Percentiles rank a stretch among this genome's conserved stretches.
Conservation (phyloP, 1,140 invertebrate species). For the Samia ricini region DNA sequence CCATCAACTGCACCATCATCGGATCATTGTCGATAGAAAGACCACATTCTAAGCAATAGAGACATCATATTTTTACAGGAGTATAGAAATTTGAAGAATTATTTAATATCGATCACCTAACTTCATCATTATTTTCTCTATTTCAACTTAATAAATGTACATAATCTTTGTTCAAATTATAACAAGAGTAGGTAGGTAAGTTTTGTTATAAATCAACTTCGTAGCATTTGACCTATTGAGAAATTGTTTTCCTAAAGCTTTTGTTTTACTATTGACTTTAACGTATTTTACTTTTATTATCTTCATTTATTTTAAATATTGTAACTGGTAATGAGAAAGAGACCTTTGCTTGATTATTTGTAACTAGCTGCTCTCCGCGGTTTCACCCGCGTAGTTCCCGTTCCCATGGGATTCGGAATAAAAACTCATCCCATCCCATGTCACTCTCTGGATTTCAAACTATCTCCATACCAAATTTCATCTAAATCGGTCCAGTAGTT, state of each 20-base stretch:
- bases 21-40: no score
- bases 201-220: constrained; percentile 18
- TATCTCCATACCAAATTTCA: no score
- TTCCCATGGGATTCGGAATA: no score
- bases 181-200: constrained; percentile 12
- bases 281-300: background rate
- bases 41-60: no score
- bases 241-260: constrained; percentile 14
- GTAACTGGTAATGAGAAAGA: background rate
- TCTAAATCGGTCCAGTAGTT: no score
- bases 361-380: background rate
- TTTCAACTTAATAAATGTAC: constrained; percentile 9
- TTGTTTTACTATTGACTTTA: background rate
- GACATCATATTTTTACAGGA: no score
- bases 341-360: background rate
- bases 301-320: background rate
- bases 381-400: no score
- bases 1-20: no score
- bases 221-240: constrained; percentile 20
- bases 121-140: background rate
- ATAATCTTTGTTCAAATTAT: constrained; percentile 25
- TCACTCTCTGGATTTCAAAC: no score
- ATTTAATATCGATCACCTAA: background rate
- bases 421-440: no score
- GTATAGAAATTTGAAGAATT: no score